These are phyloP conservation scores for Drosophila testacea DNA, from an alignment of 2,888 invertebrate genomes.

Conservation along the genomic window DNA sequence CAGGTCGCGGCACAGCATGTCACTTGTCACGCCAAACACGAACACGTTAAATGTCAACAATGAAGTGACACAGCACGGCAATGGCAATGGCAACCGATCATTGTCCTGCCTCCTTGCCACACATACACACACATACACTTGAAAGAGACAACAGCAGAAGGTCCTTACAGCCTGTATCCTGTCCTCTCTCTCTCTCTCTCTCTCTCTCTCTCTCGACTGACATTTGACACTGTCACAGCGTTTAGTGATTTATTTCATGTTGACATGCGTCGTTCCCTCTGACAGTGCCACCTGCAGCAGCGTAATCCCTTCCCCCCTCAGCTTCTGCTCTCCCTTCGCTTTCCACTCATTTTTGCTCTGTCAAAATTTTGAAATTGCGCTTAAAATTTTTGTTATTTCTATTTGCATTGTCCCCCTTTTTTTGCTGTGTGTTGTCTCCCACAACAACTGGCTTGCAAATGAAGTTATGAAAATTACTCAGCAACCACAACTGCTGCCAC, in stretches of 20 bases:
- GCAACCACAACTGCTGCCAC: slow-evolving; percentile 52
- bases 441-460: slow-evolving; percentile 59
- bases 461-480: slow-evolving; percentile 69
- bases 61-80: slow-evolving; percentile 70
- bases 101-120: slow-evolving; percentile 45
- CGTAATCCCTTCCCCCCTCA: neutral
- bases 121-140: neutral
- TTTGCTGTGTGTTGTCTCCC: neutral
- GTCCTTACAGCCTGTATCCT: slow-evolving; percentile 6
- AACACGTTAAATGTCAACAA: slow-evolving; percentile 81
- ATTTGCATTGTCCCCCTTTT: slow-evolving; percentile 40
- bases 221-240: slow-evolving; percentile 78
- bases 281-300: slow-evolving; percentile 9
- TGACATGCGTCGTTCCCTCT: slow-evolving; percentile 67
- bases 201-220: slow-evolving; percentile 35
- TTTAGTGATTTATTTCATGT: slow-evolving; percentile 81
- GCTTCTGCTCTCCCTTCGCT: neutral
- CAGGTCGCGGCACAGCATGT: slow-evolving; percentile 70
- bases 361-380: slow-evolving; percentile 27
- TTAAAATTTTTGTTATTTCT: slow-evolving; percentile 56
- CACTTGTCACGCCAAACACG: slow-evolving; percentile 82
- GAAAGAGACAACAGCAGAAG: slow-evolving; percentile 36
- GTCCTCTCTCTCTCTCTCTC: slow-evolving; percentile 10
- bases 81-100: slow-evolving; percentile 50
- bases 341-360: neutral